Percentiles rank a stretch among this genome's conserved stretches.
phyloP scores from a whole-genome alignment of 2,113 vertebrate genomes.

The Piaya cayana region DNA sequence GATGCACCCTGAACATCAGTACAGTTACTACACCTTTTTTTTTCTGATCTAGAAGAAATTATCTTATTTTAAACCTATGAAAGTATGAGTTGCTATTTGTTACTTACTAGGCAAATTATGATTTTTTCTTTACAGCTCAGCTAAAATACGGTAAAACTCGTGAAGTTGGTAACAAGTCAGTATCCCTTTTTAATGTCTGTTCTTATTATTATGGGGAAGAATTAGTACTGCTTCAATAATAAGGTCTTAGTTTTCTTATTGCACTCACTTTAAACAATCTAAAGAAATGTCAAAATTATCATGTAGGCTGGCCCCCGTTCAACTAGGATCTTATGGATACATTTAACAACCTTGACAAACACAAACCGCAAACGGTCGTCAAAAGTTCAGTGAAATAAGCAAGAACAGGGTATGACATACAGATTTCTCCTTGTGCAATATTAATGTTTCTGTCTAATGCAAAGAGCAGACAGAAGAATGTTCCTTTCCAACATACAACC shows the following conservation, averaged over 20 bases:
- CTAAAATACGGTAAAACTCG: neutral
- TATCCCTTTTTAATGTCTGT: neutral
- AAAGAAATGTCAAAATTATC: neutral
- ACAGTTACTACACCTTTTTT: neutral
- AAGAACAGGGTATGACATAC: neutral
- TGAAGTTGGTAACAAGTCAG: neutral
- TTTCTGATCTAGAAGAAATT: neutral
- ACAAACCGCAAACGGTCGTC: neutral
- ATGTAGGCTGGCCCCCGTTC: neutral
- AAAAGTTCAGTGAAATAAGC: neutral
- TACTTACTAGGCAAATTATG: neutral
- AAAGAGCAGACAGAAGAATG: neutral
- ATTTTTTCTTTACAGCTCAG: neutral
- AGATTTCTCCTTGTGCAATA: accelerated
- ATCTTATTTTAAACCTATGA: neutral
- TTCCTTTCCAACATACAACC: neutral
- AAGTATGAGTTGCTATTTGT: neutral
- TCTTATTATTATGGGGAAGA: neutral
- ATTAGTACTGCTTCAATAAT: neutral
- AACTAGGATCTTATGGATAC: neutral
- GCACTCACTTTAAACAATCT: neutral
- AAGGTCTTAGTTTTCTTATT: neutral
- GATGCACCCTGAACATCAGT: neutral
- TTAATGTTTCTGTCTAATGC: neutral
- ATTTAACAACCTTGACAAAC: neutral